Evolutionary conservation across 1,140 invertebrate species (phyloP).

Genomic region (Tribolium madens): DNA sequence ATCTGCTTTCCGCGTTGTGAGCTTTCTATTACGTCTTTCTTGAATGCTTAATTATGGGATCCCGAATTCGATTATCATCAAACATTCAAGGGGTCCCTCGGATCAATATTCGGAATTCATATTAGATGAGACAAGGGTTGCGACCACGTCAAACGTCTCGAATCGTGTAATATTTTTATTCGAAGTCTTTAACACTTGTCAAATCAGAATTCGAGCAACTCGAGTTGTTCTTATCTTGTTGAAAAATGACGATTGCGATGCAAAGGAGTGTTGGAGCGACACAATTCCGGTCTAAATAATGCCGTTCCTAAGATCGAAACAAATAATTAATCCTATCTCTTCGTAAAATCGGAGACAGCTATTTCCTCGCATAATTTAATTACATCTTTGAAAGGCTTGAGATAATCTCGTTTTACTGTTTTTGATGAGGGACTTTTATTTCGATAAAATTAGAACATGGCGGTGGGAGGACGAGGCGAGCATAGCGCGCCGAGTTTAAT

Average conservation of each 20-base stretch:
- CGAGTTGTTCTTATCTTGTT: background rate
- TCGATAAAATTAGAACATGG: conserved; percentile 11
- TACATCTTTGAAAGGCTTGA: conserved; percentile 46
- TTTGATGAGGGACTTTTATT: conserved; percentile 41
- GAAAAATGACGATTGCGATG: conserved; percentile 38
- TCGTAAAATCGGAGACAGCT: conserved; percentile 45
- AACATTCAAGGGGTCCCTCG: conserved; percentile 22
- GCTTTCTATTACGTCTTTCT: conserved; percentile 41
- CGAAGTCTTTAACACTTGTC: background rate
- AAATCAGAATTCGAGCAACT: conserved; percentile 12
- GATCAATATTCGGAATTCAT: conserved; percentile 30
- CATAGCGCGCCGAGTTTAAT: conserved; percentile 10
- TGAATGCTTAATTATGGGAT: conserved; percentile 41
- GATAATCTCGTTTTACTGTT: conserved; percentile 46
- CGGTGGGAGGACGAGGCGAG: background rate
- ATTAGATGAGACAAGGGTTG: conserved; percentile 16
- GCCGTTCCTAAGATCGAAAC: conserved; percentile 39
- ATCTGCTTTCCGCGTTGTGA: conserved; percentile 47
- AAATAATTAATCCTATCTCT: conserved; percentile 45
- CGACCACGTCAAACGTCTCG: background rate
- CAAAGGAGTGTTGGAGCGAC: conserved; percentile 20
- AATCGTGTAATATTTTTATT: background rate
- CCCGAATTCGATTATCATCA: conserved; percentile 39
- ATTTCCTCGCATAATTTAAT: conserved; percentile 46
- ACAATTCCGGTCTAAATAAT: conserved; percentile 36